A percentile compares a stretch with the other conserved stretches of the same genome.
These are phyloP conservation scores for Bombyx mori DNA, from an alignment of 1,140 invertebrate genomes.

Conservation along the genomic window ASM3026992v2 NC_085110.1:13325501-13326000, in stretches of 20 bases:
- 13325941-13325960: conserved; percentile 34
- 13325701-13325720: too few relatives aligned
- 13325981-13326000: conserved; percentile 1
- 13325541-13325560: too few relatives aligned
- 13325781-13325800: conserved; percentile 32
- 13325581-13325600: too few relatives aligned
- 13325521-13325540: too few relatives aligned
- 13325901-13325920: conserved; percentile 54
- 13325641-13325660: too few relatives aligned
- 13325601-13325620: too few relatives aligned
- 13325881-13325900: conserved; percentile 22
- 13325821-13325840: conserved; percentile 35
- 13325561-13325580: too few relatives aligned
- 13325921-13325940: conserved; percentile 61
- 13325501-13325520: too few relatives aligned
- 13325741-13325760: conserved; percentile 30
- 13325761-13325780: conserved; percentile 39
- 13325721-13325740: conserved; percentile 5
- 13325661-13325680: too few relatives aligned
- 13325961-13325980: neutral
- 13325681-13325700: too few relatives aligned
- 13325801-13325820: conserved; percentile 16
- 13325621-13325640: too few relatives aligned
- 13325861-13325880: conserved; percentile 29
- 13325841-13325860: conserved; percentile 49